Evolutionary conservation across 2,113 vertebrate species (phyloP), one percentile per base, ranked within the genome.

Genomic region (Mola mola): DNA sequence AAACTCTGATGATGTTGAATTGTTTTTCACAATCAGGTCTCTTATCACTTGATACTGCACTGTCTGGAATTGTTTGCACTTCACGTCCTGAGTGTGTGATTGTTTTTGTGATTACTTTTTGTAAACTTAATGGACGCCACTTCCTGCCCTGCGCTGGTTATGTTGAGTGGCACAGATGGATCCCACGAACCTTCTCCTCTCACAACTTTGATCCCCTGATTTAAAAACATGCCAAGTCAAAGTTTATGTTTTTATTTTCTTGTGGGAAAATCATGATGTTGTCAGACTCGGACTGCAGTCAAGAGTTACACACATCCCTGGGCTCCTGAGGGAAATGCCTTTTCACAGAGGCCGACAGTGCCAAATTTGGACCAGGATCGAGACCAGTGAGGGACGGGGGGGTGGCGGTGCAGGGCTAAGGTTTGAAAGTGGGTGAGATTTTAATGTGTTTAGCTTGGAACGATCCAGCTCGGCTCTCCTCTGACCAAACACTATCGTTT

Each of bases 251-350:
- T 90, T 80, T 62, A 22, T 69, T 87, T 94, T 94, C 91, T 92
- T 95, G 93, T 95, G 94, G 94, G 94, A 95, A 96, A 93, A 91
- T 93, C 78, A 68, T 79, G 59, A 90, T 89, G 88, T 93, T 92
- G 93, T 94, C 92, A 88, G 93, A 90, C 89, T 82, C 61, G 33
- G 46, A 44, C 29, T 8, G 24, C 89, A 41, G 82, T 22, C 71
- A 88, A 88, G 83, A 88, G 75, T 90, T 88, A 41, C 42, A 38
- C 10, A 8, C 48, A 55, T 53, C 79, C 36, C 75, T 5, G 82
- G 78, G 88, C 91, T 47, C 66, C 42, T 82, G 77, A 86, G 93
- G 93, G 92, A 93, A 85, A 88, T 36, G 81, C 72, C 81, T 79
- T 85, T 92, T 94, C 91, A 91, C 91, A 91, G 91, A 92, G 93